Evolutionary conservation across 2,113 vertebrate genomes (phyloP).

Genomic region (Chamaetylas fuelleborni): DNA sequence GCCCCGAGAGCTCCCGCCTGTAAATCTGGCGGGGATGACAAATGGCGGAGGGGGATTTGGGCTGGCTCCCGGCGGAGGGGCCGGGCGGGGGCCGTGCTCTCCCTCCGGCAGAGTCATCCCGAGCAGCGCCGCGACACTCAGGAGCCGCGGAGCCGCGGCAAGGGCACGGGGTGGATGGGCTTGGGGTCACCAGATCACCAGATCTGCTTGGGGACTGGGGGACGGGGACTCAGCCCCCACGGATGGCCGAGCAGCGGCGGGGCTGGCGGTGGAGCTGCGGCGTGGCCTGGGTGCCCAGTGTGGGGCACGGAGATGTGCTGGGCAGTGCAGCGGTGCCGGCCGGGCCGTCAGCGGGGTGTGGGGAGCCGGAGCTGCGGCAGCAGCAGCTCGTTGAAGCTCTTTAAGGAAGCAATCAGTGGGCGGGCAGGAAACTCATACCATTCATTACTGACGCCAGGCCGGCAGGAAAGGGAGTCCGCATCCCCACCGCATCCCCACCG

Average conservation of each 20-base stretch:
- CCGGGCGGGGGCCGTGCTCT: background rate
- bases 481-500: background rate
- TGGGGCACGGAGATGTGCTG: rapidly evolving
- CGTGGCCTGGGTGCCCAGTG: rapidly evolving
- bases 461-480: slow-evolving; percentile 18
- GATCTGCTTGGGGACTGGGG: background rate
- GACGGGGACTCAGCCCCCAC: rapidly evolving
- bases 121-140: rapidly evolving
- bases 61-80: background rate
- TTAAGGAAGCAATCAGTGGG: slow-evolving; percentile 60
- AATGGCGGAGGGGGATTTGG: background rate
- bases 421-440: slow-evolving; percentile 65
- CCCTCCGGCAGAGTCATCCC: background rate
- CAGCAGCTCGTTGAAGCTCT: slow-evolving; percentile 7
- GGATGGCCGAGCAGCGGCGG: background rate
- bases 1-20: background rate
- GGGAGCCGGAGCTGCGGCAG: background rate
- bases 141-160: background rate
- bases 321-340: background rate
- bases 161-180: background rate
- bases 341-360: rapidly evolving
- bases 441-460: slow-evolving; percentile 51
- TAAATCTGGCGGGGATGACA: background rate
- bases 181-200: background rate
- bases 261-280: background rate